Percentiles rank a stretch among this genome's conserved stretches.
Evolutionary conservation across 2,888 invertebrate genomes (phyloP).

Genomic region (Plagodis dolabraria): DNA sequence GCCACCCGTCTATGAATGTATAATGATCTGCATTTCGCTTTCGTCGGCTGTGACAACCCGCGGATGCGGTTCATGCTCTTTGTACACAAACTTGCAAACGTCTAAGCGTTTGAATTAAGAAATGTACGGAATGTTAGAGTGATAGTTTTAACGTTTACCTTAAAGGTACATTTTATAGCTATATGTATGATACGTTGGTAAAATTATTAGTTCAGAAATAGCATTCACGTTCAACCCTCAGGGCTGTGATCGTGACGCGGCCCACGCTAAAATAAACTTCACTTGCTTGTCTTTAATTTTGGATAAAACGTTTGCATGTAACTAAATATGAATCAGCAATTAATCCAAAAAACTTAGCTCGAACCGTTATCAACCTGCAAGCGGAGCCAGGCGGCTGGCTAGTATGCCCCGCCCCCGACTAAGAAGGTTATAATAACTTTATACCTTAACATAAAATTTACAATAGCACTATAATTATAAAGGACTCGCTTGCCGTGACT

Average conservation of each 20-base stretch:
- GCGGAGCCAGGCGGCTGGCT: not conserved
- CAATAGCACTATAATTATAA: slow-evolving; percentile 44
- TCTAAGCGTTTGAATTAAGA: slow-evolving; percentile 1
- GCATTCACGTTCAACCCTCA: not conserved
- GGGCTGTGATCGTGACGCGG: not conserved
- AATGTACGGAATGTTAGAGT: not conserved
- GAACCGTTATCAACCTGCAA: slow-evolving; percentile 9
- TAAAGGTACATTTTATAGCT: not conserved
- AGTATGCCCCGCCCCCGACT: slow-evolving; percentile 7
- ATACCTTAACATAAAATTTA: slow-evolving; percentile 45
- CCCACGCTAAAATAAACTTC: slow-evolving; percentile 7
- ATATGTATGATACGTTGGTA: too few relatives aligned
- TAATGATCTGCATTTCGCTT: slow-evolving; percentile 66
- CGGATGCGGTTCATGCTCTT: slow-evolving; percentile 11
- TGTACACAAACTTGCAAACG: slow-evolving; percentile 13
- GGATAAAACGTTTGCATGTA: slow-evolving; percentile 13
- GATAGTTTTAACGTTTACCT: not conserved
- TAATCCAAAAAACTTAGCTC: slow-evolving; percentile 11
- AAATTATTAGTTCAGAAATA: too few relatives aligned
- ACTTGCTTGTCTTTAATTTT: slow-evolving; percentile 5
- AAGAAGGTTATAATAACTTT: slow-evolving; percentile 44
- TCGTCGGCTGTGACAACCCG: slow-evolving; percentile 20
- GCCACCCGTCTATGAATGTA: slow-evolving; percentile 77
- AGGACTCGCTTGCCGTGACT: slow-evolving; percentile 52
- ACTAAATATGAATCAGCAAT: slow-evolving; percentile 22